Percentiles rank a stretch among this genome's conserved stretches.
phyloP scores from a whole-genome alignment of 2,113 vertebrate species.

The Mormyrus lacerda region DNA sequence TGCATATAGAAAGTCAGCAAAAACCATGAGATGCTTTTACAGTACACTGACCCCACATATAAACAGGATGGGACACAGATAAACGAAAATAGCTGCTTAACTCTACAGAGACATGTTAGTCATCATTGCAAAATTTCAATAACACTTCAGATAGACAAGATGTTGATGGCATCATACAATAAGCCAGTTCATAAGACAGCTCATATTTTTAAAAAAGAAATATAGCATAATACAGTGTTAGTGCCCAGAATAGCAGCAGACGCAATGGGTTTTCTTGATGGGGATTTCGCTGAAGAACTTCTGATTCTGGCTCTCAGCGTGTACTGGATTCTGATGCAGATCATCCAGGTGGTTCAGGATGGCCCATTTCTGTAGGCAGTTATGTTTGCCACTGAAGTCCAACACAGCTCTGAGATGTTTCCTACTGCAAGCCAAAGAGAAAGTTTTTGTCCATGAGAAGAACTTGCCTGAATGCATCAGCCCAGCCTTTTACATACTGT shows the following conservation, averaged over 20 bases:
- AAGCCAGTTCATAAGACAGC: neutral
- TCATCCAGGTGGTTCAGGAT: constrained; percentile 41
- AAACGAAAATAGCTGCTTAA: neutral
- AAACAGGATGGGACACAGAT: neutral
- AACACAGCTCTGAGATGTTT: constrained; percentile 56
- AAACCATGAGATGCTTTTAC: neutral
- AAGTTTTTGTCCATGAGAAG: neutral
- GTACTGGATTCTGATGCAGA: constrained; percentile 28
- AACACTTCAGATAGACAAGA: neutral
- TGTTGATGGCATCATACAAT: neutral
- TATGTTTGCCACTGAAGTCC: constrained; percentile 49
- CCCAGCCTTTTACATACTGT: neutral
- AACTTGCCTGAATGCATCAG: neutral
- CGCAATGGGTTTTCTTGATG: neutral
- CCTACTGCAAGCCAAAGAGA: constrained; percentile 39
- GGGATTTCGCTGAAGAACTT: neutral
- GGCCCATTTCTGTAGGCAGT: constrained; percentile 43
- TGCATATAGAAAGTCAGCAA: neutral
- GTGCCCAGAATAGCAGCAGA: neutral
- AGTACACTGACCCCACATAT: neutral
- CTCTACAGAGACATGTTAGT: neutral
- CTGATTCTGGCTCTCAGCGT: neutral
- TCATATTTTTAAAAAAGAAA: neutral
- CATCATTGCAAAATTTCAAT: neutral
- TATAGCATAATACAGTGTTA: neutral